These are phyloP conservation scores for Hartigia nigra DNA, from an alignment of 2,888 invertebrate species.

Conservation along the genomic window DNA sequence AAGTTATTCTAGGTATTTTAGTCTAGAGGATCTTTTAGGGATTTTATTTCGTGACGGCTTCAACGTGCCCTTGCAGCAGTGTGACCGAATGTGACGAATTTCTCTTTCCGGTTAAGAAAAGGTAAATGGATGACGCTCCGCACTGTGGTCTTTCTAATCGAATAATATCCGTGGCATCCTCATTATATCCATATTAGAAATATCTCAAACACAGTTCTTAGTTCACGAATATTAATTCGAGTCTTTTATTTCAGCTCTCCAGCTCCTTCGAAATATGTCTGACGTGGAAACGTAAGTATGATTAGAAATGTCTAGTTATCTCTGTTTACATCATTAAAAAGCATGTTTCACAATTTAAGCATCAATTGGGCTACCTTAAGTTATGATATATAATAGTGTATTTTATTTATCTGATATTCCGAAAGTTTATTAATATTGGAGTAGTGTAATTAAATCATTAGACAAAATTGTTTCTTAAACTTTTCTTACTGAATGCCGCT, in stretches of 20 bases:
- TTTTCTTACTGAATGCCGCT: not conserved
- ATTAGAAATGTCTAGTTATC: slow-evolving; percentile 33
- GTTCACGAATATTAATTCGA: slow-evolving; percentile 34
- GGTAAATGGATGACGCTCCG: slow-evolving; percentile 46
- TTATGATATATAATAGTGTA: not conserved
- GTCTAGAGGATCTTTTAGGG: too few species aligned
- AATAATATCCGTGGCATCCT: slow-evolving; percentile 47
- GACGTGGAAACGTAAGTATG: slow-evolving; percentile 84
- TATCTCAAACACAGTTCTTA: slow-evolving; percentile 16
- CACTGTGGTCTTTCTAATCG: slow-evolving; percentile 38
- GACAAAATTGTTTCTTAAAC: not conserved
- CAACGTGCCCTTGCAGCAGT: not conserved
- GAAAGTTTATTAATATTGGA: not conserved
- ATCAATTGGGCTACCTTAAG: slow-evolving; percentile 8
- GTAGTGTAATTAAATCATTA: not conserved
- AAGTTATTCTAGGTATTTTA: too few species aligned
- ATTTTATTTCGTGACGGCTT: too few species aligned
- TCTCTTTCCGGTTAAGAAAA: slow-evolving; percentile 52
- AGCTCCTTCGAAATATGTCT: slow-evolving; percentile 74
- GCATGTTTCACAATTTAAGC: not conserved
- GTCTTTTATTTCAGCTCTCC: slow-evolving; percentile 58
- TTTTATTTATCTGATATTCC: slow-evolving; percentile 19
- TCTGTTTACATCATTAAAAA: not conserved
- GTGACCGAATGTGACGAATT: slow-evolving; percentile 1
- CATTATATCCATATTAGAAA: slow-evolving; percentile 24